phyloP scores from a whole-genome alignment of 2,888 invertebrate genomes.

The Hoplodrina blanda region DNA sequence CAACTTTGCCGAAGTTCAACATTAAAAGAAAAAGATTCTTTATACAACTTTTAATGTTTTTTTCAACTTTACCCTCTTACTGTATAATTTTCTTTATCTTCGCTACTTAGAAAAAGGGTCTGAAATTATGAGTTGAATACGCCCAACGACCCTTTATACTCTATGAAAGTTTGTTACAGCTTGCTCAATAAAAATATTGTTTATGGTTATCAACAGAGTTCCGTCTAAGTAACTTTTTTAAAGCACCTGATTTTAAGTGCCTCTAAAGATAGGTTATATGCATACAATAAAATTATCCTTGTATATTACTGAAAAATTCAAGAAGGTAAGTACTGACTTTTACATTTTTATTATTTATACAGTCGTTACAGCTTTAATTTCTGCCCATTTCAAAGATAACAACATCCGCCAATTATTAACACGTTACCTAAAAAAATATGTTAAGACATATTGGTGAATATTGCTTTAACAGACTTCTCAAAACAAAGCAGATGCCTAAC shows the following conservation, averaged over 20 bases:
- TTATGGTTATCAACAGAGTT: constrained; percentile 33
- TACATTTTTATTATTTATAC: neutral
- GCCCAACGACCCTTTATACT: constrained; percentile 32
- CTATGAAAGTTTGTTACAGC: constrained; percentile 19
- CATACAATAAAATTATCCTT: constrained; percentile 5
- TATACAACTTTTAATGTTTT: constrained; percentile 44
- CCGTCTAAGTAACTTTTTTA: constrained; percentile 22
- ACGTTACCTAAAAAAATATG: neutral
- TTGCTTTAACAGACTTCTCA: neutral
- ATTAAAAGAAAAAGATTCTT: constrained; percentile 53
- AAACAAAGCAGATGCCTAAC: constrained; percentile 11
- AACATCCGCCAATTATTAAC: neutral
- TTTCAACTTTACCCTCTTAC: constrained; percentile 36
- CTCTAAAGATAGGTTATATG: neutral
- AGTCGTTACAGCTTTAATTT: neutral
- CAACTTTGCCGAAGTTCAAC: constrained; percentile 42
- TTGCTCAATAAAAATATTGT: constrained; percentile 31
- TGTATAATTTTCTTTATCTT: constrained; percentile 54
- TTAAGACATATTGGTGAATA: neutral
- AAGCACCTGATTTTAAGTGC: constrained; percentile 15
- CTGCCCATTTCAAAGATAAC: neutral
- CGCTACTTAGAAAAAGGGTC: constrained; percentile 44
- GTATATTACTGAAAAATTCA: neutral
- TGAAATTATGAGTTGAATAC: constrained; percentile 36
- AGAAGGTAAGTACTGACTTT: neutral